A percentile compares a stretch with the other conserved stretches of the same genome.
Conservation (phyloP, 2,888 invertebrate species). For the Malachius bipustulatus region DNA sequence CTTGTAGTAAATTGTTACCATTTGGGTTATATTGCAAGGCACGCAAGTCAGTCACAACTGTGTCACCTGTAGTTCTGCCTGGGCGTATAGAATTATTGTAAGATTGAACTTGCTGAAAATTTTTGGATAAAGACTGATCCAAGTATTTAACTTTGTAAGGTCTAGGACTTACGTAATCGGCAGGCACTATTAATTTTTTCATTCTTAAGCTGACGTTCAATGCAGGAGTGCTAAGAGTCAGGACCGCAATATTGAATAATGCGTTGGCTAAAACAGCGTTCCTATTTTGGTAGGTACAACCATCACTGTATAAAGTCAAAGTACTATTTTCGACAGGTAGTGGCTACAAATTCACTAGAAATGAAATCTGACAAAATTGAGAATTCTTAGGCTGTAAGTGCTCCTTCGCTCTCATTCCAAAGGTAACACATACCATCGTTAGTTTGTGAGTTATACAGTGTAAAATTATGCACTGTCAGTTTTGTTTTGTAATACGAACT, state of each 20-base stretch:
- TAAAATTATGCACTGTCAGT: slow-evolving; percentile 8
- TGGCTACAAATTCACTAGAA: not conserved
- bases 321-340: slow-evolving; percentile 3
- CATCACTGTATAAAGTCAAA: slow-evolving; percentile 9
- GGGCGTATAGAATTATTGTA: slow-evolving; percentile 2
- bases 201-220: slow-evolving; percentile 19
- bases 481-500: not conserved
- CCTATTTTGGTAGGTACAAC: slow-evolving; percentile 12
- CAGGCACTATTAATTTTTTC: slow-evolving; percentile 17
- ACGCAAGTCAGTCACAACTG: slow-evolving; percentile 5
- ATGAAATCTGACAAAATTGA: not conserved
- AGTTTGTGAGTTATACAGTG: slow-evolving; percentile 8
- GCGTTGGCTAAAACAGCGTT: slow-evolving; percentile 10
- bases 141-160: slow-evolving; percentile 14
- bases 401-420: slow-evolving; percentile 9
- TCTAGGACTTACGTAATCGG: slow-evolving; percentile 17
- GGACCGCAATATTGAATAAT: slow-evolving; percentile 11
- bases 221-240: slow-evolving; percentile 21
- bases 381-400: slow-evolving; percentile 7
- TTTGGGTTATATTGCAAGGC: slow-evolving; percentile 3
- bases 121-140: not conserved
- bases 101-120: not conserved
- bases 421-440: slow-evolving; percentile 7
- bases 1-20: slow-evolving; percentile 3
- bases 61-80: slow-evolving; percentile 5